Percentiles rank a stretch among this genome's conserved stretches.
phyloP scores from a whole-genome alignment of 2,113 vertebrate genomes.

The Rhadina sibilatrix region DNA sequence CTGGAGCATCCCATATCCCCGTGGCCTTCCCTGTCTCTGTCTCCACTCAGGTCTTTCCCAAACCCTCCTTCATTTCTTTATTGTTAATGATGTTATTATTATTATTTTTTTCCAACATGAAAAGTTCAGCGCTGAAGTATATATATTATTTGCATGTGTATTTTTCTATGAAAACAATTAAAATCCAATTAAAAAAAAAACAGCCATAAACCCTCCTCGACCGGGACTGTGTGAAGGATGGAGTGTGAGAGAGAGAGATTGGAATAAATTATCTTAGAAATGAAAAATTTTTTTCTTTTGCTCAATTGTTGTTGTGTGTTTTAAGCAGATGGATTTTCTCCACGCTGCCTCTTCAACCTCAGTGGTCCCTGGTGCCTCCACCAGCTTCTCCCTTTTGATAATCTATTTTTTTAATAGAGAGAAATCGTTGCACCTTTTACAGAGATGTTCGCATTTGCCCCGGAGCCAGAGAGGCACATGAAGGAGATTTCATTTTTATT shows the following conservation, averaged over 20 bases:
- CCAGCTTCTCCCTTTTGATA: not conserved
- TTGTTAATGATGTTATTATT: not conserved
- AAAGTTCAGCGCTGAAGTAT: not conserved
- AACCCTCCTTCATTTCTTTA: not conserved
- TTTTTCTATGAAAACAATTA: slow-evolving; percentile 52
- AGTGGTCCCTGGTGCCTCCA: not conserved
- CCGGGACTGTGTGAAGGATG: not conserved
- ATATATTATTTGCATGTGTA: slow-evolving; percentile 58
- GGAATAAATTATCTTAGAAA: slow-evolving; percentile 50
- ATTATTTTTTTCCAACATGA: not conserved
- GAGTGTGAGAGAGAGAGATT: not conserved
- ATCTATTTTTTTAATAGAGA: not conserved
- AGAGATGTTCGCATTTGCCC: not conserved
- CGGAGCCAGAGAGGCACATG: not conserved
- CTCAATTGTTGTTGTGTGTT: not conserved
- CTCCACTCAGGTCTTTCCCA: not conserved
- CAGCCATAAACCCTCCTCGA: not conserved
- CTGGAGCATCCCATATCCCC: not conserved
- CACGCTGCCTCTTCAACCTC: not conserved
- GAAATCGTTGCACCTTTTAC: not conserved
- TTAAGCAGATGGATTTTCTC: not conserved
- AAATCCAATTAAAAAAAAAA: not conserved
- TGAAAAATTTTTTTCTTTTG: accelerated
- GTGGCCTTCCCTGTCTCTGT: accelerated
- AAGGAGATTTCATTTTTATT: slow-evolving; percentile 14